Base-by-base conservation (phyloP, 1,140 invertebrate genomes). In the Aphelinus atriplicis region DNA sequence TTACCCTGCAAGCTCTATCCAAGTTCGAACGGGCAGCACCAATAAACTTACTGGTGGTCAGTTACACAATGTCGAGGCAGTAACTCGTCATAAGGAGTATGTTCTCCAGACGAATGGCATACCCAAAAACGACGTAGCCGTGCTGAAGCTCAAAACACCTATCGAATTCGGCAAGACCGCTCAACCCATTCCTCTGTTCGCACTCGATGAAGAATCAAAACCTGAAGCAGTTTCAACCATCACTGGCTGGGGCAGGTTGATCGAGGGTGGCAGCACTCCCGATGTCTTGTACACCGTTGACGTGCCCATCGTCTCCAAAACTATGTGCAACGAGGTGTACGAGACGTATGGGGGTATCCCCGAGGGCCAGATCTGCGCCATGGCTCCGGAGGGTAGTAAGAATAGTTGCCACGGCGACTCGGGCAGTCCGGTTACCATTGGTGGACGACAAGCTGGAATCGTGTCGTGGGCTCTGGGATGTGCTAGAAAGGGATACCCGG, bases 381-480 rank as follows among this genome's bases (percentile, higher is more conserved):
- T 62, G 2, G 58, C 51, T 10, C 42, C 61, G 42, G 62, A 46
- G 46, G 83, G 81, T 51, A 69, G 82, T 1, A 87, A 85, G 67
- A 92, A 92, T 79, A 88, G 91, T 7, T 93, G 92, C 81, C 88
- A 90, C 71, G 92, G 91, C 0, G 92, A 93, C 79, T 92, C 91
- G 3, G 92, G 92, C 47, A 92, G 92, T 3, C 92, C 92, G 3
- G 81, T 91, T 2, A 90, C 91, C 0, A 76, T 84, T 1, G 76
- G 86, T 26, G 86, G 86, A 2, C 78, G 84, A 56, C 80, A 91
- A 1, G 85, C 90, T 57, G 94, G 93, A 51, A 86, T 94, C 10
- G 91, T 93, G 0, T 94, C 93, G 1, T 94, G 91, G 90, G 94
- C 94, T 2, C 87, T 90, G 77, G 91, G 91, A 0, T 92, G 92